Conservation (phyloP, 2,888 invertebrate species). For the Didymodactylos carnosus region DNA sequence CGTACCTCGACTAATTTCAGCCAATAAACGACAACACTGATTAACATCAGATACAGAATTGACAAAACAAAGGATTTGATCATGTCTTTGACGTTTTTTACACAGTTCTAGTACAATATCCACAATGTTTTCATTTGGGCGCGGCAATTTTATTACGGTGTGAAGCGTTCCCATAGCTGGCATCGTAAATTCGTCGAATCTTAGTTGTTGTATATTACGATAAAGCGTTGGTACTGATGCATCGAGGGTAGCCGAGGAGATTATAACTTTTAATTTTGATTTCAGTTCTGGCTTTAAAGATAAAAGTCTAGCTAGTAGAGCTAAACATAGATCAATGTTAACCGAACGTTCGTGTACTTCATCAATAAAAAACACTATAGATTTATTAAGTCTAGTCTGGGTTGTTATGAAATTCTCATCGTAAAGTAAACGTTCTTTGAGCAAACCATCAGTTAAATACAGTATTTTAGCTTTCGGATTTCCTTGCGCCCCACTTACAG, state of each 20-base stretch:
- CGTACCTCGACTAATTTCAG: not conserved
- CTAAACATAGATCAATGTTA: not conserved
- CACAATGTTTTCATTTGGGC: not conserved
- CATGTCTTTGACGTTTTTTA: not conserved
- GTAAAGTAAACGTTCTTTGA: not conserved
- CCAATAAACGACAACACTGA: not conserved
- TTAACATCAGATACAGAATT: not conserved
- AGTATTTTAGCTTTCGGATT: not conserved
- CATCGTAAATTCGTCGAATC: not conserved
- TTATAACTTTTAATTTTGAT: not conserved
- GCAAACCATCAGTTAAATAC: not conserved
- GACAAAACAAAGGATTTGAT: not conserved
- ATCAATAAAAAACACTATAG: not conserved
- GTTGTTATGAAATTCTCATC: not conserved
- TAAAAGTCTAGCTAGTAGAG: not conserved
- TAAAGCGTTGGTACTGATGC: not conserved
- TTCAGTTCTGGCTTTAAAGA: not conserved
- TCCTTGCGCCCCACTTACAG: not conserved
- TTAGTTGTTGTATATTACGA: not conserved
- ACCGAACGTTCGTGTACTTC: not conserved
- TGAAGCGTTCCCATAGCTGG: not conserved
- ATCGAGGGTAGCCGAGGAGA: not conserved
- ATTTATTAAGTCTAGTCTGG: not conserved
- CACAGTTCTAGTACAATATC: not conserved
- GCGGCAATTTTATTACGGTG: not conserved